A percentile compares a stretch with the other conserved stretches of the same genome.
Evolutionary conservation across 2,888 invertebrate species (phyloP).

Genomic region (Aproaerema taeniolella): DNA sequence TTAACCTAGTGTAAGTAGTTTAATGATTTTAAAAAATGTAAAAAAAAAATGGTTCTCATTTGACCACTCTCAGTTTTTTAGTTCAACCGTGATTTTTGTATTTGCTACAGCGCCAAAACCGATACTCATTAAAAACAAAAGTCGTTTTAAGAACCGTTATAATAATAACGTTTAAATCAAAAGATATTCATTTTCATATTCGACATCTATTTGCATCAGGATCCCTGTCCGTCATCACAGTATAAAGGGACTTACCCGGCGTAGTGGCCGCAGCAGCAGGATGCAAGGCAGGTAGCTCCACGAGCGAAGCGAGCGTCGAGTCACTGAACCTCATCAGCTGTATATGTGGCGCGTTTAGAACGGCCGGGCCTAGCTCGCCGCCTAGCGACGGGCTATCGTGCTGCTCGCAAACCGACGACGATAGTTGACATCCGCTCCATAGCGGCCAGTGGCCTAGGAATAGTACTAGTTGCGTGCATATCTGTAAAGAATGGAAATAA

Average conservation of each 20-base stretch:
- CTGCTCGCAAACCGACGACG: slow-evolving; percentile 93
- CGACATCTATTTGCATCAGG: too few species aligned
- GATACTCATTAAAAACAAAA: too few species aligned
- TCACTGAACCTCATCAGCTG: slow-evolving; percentile 91
- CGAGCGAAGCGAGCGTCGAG: slow-evolving; percentile 89
- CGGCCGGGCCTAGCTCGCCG: slow-evolving; percentile 86
- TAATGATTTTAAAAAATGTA: too few species aligned
- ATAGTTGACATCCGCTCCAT: slow-evolving; percentile 92
- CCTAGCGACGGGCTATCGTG: slow-evolving; percentile 87
- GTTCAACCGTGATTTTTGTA: too few species aligned
- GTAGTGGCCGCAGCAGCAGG: slow-evolving; percentile 67
- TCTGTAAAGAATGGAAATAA: slow-evolving; percentile 45
- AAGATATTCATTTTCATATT: too few species aligned
- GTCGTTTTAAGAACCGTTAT: too few species aligned
- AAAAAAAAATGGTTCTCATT: too few species aligned
- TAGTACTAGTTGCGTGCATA: slow-evolving; percentile 91
- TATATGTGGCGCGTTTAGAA: slow-evolving; percentile 89
- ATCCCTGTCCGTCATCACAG: too few species aligned
- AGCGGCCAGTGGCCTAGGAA: slow-evolving; percentile 97
- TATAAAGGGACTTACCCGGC: slow-evolving; percentile 35
- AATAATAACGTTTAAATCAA: too few species aligned
- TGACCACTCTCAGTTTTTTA: too few species aligned
- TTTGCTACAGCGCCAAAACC: too few species aligned
- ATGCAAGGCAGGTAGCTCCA: slow-evolving; percentile 91
- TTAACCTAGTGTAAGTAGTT: too few species aligned